Conservation (phyloP, 2,797 vertebrate genomes). For the Phrynocephalus guinanensis region DNA sequence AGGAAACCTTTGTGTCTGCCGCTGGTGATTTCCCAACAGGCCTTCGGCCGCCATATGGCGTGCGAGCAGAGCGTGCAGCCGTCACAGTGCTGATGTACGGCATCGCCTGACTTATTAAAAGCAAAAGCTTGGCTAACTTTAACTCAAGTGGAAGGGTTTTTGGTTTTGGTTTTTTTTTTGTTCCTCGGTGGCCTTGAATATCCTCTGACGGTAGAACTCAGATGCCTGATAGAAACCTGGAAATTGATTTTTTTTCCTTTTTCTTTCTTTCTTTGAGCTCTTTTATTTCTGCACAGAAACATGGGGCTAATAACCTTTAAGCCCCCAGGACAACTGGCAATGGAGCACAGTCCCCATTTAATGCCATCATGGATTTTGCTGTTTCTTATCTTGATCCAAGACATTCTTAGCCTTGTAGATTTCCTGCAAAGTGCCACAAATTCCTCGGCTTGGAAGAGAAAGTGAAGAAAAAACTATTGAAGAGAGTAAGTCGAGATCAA, state of each 20-base stretch:
- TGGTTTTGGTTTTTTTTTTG: background rate
- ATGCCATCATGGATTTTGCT: no score
- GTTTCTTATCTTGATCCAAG: no score
- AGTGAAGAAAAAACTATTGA: no score
- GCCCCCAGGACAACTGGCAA: no score
- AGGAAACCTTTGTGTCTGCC: background rate
- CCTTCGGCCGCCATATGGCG: background rate
- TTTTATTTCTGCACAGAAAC: background rate
- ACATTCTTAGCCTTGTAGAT: no score
- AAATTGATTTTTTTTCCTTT: background rate
- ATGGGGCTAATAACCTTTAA: background rate
- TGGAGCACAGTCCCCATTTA: no score
- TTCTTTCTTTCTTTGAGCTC: background rate
- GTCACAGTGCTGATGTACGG: background rate
- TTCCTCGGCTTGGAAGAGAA: no score
- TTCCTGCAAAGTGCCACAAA: no score
- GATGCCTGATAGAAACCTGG: background rate
- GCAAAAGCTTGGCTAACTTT: background rate
- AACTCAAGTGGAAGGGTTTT: background rate
- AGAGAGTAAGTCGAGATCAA: no score
- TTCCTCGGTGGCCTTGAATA: background rate
- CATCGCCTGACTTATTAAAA: background rate
- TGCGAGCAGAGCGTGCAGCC: accelerated
- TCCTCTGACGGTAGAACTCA: background rate
- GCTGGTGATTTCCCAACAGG: background rate